Percentiles rank a stretch among this genome's conserved stretches.
phyloP scores from a whole-genome alignment of 2,888 invertebrate species.

The Adineta ricciae region DNA sequence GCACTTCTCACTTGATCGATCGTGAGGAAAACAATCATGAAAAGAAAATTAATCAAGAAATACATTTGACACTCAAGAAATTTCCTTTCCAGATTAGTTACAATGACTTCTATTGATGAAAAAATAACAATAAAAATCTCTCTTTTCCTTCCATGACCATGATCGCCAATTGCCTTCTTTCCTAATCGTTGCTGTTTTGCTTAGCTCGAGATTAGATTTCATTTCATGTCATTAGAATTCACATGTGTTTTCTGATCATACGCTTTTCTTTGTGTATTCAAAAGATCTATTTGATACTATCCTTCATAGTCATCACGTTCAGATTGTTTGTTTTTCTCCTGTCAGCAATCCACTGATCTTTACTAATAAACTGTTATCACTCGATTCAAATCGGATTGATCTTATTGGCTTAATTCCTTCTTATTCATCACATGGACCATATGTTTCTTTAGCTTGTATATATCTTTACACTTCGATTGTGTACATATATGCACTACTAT shows the following conservation, averaged over 20 bases:
- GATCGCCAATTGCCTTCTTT: too few species aligned
- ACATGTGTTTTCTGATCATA: too few species aligned
- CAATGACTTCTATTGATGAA: too few species aligned
- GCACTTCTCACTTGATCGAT: background rate
- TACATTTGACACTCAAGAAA: too few species aligned
- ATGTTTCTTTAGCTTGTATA: background rate
- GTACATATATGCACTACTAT: background rate
- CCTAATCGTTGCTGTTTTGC: too few species aligned
- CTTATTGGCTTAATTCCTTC: background rate
- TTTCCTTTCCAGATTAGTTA: too few species aligned
- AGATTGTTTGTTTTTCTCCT: background rate
- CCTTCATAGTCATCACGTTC: background rate
- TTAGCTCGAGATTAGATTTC: too few species aligned
- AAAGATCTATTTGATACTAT: too few species aligned
- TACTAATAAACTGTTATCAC: background rate
- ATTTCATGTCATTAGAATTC: too few species aligned
- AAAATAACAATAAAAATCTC: too few species aligned
- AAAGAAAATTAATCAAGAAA: background rate
- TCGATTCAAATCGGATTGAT: background rate
- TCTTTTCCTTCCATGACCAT: too few species aligned
- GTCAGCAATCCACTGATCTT: background rate
- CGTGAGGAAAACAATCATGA: background rate
- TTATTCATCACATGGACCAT: background rate
- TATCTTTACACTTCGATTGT: background rate
- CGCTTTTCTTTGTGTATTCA: too few species aligned